Evolutionary conservation across 2,888 invertebrate genomes (phyloP).

Genomic region (Zele albiditarsus): DNA sequence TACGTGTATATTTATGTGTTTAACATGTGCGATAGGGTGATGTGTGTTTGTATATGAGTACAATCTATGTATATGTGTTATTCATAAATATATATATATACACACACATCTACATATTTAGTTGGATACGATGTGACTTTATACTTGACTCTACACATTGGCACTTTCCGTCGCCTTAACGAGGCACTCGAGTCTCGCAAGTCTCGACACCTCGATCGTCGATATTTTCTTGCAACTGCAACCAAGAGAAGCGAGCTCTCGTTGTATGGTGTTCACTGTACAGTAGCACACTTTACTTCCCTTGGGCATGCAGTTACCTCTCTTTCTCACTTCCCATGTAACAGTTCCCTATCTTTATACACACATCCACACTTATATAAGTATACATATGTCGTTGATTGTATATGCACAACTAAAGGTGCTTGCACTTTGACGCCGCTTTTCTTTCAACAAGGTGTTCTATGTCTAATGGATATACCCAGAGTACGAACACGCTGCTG

Average conservation of each 20-base stretch:
- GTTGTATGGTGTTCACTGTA: not conserved
- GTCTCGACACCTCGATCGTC: slow-evolving; percentile 41
- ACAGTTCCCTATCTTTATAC: not conserved
- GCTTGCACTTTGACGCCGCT: slow-evolving; percentile 44
- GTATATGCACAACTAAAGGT: slow-evolving; percentile 25
- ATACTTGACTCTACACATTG: slow-evolving; percentile 29
- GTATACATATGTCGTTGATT: not conserved
- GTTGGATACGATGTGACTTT: slow-evolving; percentile 16
- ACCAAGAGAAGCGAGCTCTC: not conserved
- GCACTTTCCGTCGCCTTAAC: slow-evolving; percentile 35
- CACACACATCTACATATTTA: slow-evolving; percentile 17
- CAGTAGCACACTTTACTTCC: not conserved
- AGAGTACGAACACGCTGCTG: slow-evolving; percentile 22
- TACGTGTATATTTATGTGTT: slow-evolving; percentile 4
- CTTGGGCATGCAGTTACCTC: slow-evolving; percentile 4
- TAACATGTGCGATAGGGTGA: not conserved
- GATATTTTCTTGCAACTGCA: slow-evolving; percentile 38
- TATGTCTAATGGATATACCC: slow-evolving; percentile 48
- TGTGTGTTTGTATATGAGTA: slow-evolving; percentile 11
- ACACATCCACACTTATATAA: not conserved
- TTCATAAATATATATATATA: too few relatives aligned
- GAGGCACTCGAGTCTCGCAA: slow-evolving; percentile 37
- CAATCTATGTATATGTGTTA: slow-evolving; percentile 39
- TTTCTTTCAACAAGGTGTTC: slow-evolving; percentile 52
- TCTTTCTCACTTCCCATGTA: not conserved